Evolutionary conservation across 2,113 vertebrate genomes (phyloP).

Genomic region (Cynoglossus semilaevis): DNA sequence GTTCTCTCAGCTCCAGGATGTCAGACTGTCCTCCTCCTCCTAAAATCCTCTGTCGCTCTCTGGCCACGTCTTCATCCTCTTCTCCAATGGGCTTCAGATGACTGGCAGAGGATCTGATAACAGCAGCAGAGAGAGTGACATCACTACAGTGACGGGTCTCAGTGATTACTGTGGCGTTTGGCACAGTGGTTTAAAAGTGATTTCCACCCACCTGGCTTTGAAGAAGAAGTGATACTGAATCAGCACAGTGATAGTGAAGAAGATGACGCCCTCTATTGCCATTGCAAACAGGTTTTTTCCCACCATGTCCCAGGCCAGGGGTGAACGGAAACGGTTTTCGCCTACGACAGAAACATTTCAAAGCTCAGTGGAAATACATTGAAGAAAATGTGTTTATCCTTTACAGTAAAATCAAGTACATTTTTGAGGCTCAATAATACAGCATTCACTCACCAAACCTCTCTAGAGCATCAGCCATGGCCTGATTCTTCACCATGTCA

Average conservation of each 20-base stretch:
- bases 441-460: slow-evolving; percentile 84
- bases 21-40: slow-evolving; percentile 88
- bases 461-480: slow-evolving; percentile 95
- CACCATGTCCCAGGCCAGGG: slow-evolving; percentile 95
- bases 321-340: slow-evolving; percentile 93
- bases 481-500: slow-evolving; percentile 99
- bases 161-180: no score
- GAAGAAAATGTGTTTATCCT: neutral
- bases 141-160: neutral
- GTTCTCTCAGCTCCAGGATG: slow-evolving; percentile 89
- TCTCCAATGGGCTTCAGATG: slow-evolving; percentile 88
- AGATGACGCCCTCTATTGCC: slow-evolving; percentile 91
- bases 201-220: slow-evolving; percentile 83
- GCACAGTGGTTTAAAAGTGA: no score
- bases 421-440: neutral
- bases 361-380: neutral
- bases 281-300: slow-evolving; percentile 97
- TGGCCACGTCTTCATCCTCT: slow-evolving; percentile 95
- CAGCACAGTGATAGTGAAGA: slow-evolving; percentile 92
- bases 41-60: slow-evolving; percentile 93
- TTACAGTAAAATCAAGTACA: neutral
- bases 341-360: slow-evolving; percentile 71
- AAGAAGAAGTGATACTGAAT: slow-evolving; percentile 97
- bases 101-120: slow-evolving; percentile 79
- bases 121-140: neutral